A percentile compares a stretch with the other conserved stretches of the same genome.
These are phyloP conservation scores for Whitmania pigra DNA, from an alignment of 1,140 invertebrate species.

Conservation along the genomic window DNA sequence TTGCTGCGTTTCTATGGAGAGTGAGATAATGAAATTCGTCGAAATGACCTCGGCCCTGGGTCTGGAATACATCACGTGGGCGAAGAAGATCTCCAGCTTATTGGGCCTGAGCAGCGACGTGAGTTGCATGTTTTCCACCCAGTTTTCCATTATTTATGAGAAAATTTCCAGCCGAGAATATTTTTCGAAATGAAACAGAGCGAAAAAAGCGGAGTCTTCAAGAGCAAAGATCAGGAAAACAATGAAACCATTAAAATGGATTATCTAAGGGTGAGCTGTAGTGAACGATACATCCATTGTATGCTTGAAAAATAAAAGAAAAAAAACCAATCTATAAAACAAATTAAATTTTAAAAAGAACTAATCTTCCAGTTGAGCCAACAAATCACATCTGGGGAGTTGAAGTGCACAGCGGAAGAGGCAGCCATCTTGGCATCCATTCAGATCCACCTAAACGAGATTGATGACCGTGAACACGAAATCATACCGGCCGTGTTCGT, in stretches of 20 bases:
- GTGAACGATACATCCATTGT: too few species aligned
- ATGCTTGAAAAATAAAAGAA: too few species aligned
- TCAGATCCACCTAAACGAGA: slow-evolving; percentile 55
- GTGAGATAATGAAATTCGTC: slow-evolving; percentile 39
- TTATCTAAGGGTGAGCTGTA: not conserved
- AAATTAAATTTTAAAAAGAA: too few species aligned
- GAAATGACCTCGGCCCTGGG: slow-evolving; percentile 37
- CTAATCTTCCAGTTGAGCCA: slow-evolving; percentile 30
- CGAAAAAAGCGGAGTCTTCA: not conserved
- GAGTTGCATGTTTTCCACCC: not conserved
- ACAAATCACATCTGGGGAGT: slow-evolving; percentile 51
- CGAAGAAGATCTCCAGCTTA: slow-evolving; percentile 31
- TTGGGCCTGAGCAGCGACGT: slow-evolving; percentile 36
- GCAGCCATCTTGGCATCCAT: slow-evolving; percentile 55
- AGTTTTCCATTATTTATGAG: not conserved
- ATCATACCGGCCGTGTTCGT: not conserved
- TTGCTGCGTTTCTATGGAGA: slow-evolving; percentile 31
- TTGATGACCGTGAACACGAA: slow-evolving; percentile 24
- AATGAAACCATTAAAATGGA: not conserved
- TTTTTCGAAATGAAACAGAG: too few species aligned
- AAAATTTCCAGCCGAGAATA: too few species aligned
- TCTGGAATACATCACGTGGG: slow-evolving; percentile 38
- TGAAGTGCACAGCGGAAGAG: slow-evolving; percentile 58
- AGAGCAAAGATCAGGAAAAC: not conserved
- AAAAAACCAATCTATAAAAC: too few species aligned